Evolutionary conservation across 2,797 vertebrate genomes (phyloP), one percentile per base, ranked within the genome.

Genomic region (Aplochiton taeniatus): DNA sequence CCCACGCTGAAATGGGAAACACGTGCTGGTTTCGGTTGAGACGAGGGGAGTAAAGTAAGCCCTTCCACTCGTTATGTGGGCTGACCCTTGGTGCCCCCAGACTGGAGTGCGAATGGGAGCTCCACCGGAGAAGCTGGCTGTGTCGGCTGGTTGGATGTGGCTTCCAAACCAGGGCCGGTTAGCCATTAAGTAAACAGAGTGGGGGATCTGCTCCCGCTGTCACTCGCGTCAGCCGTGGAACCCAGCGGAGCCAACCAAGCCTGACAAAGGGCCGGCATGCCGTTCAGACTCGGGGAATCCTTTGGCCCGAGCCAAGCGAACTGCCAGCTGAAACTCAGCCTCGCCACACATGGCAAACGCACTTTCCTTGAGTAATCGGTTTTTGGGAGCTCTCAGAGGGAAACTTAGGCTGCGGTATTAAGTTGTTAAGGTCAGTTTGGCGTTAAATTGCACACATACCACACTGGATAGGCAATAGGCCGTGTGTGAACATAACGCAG

Each of bases 11-110:
- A 87, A 89, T 85, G 72, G 75, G 74, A 88, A 87, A 83, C 87
- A 86, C 75, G 78, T 89, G 87, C 76, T 84, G 75, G 50, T 65
- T 73, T 44, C 57, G 63, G 68, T 66, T 75, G 46, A 13, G 18
- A 17, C 60, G 76, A 74, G 62, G 72, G 73, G 74, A 2, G 78
- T 74, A 83, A 85, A 86, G 78, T 85, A 88, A 90, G 86, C 85
- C 85, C 83, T 90, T 88, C 85, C 86, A 87, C 76, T 87, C 83
- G 85, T 88, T 87, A 89, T 82, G 78, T 73, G 78, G 83, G 83
- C 78, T 87, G 88, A 87, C 81, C 87, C 79, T 63, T 57, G 72
- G 67, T 86, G 66, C 76, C 84, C 78, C 47, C 70, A 75, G 73
- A 78, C 75, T 61, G 71, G 69, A 74, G 57, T 43, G 64, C 75